These are phyloP conservation scores for Montipora sp. DNA, from an alignment of 64 coral and sea anemone genomes.

Conservation along the genomic window DNA sequence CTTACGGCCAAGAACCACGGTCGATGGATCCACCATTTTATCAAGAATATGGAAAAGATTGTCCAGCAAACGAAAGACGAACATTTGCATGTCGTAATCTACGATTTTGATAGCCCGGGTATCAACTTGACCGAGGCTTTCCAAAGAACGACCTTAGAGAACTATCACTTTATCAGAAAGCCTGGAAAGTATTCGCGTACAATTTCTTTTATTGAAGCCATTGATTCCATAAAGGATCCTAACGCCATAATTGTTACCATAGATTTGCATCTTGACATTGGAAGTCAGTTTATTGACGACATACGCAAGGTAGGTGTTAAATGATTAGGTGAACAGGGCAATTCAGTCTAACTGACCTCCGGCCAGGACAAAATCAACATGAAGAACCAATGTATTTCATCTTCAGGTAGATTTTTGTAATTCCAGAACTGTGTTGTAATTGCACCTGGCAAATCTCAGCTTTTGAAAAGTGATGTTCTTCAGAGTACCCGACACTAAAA, in stretches of 20 bases:
- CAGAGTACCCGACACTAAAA: too few species aligned
- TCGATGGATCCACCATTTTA: constrained; percentile 83
- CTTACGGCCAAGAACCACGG: constrained; percentile 60
- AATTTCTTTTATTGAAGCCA: constrained; percentile 9
- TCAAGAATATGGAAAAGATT: constrained; percentile 70
- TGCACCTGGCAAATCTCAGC: too few species aligned
- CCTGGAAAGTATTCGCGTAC: neutral
- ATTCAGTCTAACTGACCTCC: too few species aligned
- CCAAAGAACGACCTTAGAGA: constrained; percentile 6
- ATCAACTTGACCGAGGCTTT: constrained; percentile 51
- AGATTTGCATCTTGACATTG: neutral
- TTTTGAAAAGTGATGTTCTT: too few species aligned
- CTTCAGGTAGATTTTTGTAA: too few species aligned
- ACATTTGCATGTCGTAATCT: constrained; percentile 71
- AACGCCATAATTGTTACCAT: constrained; percentile 49
- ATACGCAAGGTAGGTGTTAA: constrained; percentile 49
- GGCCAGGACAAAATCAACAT: too few species aligned
- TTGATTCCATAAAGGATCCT: constrained; percentile 21
- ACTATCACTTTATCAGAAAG: constrained; percentile 5
- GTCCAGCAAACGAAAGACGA: constrained; percentile 64
- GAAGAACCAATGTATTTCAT: too few species aligned
- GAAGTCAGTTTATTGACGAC: neutral
- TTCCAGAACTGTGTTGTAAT: too few species aligned
- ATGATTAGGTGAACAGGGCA: too few species aligned
- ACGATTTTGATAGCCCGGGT: neutral